Evolutionary conservation across 64 coral and sea anemone genomes (phyloP).

Genomic region (Montipora sp.): DNA sequence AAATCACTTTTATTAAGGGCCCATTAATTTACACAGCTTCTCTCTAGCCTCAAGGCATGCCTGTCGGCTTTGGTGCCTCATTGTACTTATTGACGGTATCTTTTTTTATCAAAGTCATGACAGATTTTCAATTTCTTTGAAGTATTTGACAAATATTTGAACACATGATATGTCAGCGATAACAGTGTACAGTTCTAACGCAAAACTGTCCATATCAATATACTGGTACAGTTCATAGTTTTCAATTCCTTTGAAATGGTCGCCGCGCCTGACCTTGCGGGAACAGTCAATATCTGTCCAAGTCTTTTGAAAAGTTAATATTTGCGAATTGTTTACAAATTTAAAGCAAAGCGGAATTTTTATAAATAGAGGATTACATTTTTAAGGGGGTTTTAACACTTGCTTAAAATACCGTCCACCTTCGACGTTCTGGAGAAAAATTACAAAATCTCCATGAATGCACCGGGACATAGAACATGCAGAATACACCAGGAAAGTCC

Average conservation of each 20-base stretch:
- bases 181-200: background rate
- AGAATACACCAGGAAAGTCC: background rate
- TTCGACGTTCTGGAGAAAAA: background rate
- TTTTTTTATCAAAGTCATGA: too few species aligned
- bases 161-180: background rate
- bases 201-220: too few species aligned
- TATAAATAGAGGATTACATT: background rate
- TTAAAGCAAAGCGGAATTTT: background rate
- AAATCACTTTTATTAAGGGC: too few species aligned
- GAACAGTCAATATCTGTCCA: background rate
- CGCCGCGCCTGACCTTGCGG: background rate
- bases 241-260: too few species aligned
- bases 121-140: background rate
- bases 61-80: background rate
- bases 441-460: background rate
- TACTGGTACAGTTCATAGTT: too few species aligned
- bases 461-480: background rate
- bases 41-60: too few species aligned
- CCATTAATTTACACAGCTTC: too few species aligned
- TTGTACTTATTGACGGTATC: too few species aligned
- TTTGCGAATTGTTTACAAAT: slow-evolving; percentile 13
- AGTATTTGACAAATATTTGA: background rate
- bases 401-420: background rate
- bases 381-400: background rate
- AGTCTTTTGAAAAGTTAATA: background rate